These are phyloP conservation scores for Patiria miniata DNA, from an alignment of 35 echinoderm and acorn worm genomes.

Conservation along the genomic window DNA sequence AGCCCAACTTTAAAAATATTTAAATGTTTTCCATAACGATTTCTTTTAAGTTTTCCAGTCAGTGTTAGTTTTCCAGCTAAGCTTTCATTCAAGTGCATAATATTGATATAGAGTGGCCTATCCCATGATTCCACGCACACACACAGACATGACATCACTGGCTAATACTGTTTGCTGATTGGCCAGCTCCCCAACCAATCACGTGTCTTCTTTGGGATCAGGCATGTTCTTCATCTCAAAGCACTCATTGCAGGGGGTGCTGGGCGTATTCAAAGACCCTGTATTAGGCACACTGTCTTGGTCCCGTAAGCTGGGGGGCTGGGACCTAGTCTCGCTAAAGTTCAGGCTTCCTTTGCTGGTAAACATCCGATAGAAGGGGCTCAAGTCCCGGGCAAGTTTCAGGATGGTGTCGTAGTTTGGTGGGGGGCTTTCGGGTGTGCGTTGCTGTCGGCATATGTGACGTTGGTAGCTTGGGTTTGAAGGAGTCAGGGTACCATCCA, in stretches of 20 bases:
- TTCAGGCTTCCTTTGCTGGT: constrained; percentile 34
- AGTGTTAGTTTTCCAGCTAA: too few species aligned
- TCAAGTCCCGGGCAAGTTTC: constrained; percentile 75
- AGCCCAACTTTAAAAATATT: too few species aligned
- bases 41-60: too few species aligned
- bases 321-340: neutral
- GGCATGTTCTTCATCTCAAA: constrained; percentile 16
- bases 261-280: constrained; percentile 1
- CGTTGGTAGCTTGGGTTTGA: constrained; percentile 69
- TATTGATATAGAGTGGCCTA: neutral
- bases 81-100: neutral
- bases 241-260: constrained; percentile 14
- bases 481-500: constrained; percentile 73
- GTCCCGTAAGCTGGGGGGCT: neutral
- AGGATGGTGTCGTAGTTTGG: constrained; percentile 84
- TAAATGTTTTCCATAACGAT: too few species aligned
- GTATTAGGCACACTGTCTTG: constrained; percentile 20
- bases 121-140: constrained; percentile 23
- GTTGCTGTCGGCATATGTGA: constrained; percentile 45
- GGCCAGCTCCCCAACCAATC: neutral
- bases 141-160: neutral
- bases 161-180: neutral
- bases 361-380: constrained; percentile 52
- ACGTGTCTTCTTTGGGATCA: neutral
- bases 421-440: constrained; percentile 87